Base-by-base conservation (phyloP, 2,888 invertebrate species). In the Fragum sueziense region DNA sequence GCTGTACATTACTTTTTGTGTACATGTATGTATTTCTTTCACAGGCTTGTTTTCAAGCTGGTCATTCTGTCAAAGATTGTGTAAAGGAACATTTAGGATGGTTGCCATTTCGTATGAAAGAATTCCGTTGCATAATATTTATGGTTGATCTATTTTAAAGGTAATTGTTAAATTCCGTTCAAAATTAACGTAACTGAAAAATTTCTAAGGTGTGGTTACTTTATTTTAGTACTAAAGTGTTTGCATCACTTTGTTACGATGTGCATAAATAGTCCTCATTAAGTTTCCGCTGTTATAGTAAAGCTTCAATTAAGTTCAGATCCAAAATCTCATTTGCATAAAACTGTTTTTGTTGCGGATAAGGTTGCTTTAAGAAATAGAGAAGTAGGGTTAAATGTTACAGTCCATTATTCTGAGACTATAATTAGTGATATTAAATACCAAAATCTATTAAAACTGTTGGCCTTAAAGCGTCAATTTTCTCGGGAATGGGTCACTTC, bases 351-450 rank as follows among this genome's bases (percentile, higher is more conserved):
- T 65, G 65, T 69, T 51, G 34, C 72, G 76, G 70, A 61, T 79
- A 31, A 51, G 20, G 65, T 76, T 80, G 59, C 76, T 11, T 31
- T 33, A 70, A 76, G 76, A 62, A 73, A 65, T 76, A 65, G 70
- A 73, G 62, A 74, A 59, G 75, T 65, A 31, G 61, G 84, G 78
- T 84, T 70, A 84, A 74, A 84, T 73, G 84, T 84, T 79, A 78
- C 78, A 76, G 75, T 76, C 78, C 73, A 80, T 79, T 84, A 67
- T 72, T 67, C 51, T 59, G 52, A 74, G 72, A 72, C 84, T 84
- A 77, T 84, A 84, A 84, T 84, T 80, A 77, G 67, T 61, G 84
- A 77, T 79, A 84, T 79, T 80, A 80, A 84, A 84, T 79, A 80
- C 80, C 80, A 76, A 73, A 80, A 76, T 76, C 84, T 84, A 84